phyloP scores from a whole-genome alignment of 1,140 invertebrate species.

The Ooceraea biroi region DNA sequence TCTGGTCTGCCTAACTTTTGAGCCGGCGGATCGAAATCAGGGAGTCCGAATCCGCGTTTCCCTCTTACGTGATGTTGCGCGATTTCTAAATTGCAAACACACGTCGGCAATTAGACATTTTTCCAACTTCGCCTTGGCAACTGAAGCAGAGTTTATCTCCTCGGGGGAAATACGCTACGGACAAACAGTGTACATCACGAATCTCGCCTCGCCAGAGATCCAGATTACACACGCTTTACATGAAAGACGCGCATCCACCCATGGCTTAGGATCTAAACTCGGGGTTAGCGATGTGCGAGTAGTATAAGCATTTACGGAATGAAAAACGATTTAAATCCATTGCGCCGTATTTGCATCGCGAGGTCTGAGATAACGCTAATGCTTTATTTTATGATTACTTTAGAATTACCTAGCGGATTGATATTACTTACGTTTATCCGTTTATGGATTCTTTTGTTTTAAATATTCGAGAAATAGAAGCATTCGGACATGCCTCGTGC shows the following conservation, averaged over 20 bases:
- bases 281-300: conserved; percentile 13
- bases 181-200: conserved; percentile 15
- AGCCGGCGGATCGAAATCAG: conserved; percentile 15
- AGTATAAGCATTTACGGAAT: conserved; percentile 10
- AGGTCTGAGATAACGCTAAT: neutral
- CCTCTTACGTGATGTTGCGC: neutral
- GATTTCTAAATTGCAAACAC: neutral
- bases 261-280: neutral
- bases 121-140: conserved; percentile 1
- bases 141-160: neutral
- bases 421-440: too few species aligned
- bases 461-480: too few species aligned
- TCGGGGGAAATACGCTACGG: neutral
- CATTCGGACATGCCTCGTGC: too few species aligned
- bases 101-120: neutral
- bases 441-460: too few species aligned
- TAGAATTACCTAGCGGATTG: too few species aligned
- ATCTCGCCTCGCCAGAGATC: conserved; percentile 13
- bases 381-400: too few species aligned
- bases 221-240: conserved; percentile 12
- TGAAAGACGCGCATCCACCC: conserved; percentile 5
- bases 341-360: too few species aligned
- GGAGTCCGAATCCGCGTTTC: too few species aligned
- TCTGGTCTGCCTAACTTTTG: conserved; percentile 15
- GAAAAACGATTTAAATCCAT: conserved; percentile 9